Evolutionary conservation across 2,888 invertebrate genomes (phyloP).

Genomic region (Archips xylosteana): DNA sequence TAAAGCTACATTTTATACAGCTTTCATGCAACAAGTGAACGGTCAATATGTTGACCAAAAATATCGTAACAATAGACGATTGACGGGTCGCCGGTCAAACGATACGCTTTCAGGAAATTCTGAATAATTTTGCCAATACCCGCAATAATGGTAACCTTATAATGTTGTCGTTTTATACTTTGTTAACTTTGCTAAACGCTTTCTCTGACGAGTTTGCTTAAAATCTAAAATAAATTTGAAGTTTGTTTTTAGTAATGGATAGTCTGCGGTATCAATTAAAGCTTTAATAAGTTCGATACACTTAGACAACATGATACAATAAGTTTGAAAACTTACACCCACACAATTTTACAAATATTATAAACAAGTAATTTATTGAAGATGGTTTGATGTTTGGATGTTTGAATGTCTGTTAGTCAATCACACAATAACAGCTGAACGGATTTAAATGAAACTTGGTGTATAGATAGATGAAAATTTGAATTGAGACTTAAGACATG

Average conservation of each 20-base stretch:
- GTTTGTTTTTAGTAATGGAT: constrained; percentile 26
- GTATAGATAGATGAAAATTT: too few species aligned
- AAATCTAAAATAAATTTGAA: constrained; percentile 25
- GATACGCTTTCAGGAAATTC: constrained; percentile 11
- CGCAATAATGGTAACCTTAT: constrained; percentile 33
- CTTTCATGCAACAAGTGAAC: constrained; percentile 7
- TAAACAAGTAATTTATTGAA: too few species aligned
- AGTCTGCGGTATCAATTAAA: not conserved
- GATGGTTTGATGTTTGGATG: too few species aligned
- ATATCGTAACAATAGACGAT: not conserved
- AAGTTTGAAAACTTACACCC: not conserved
- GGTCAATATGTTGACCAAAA: constrained; percentile 8
- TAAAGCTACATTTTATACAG: constrained; percentile 10
- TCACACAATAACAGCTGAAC: too few species aligned
- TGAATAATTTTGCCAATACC: constrained; percentile 10
- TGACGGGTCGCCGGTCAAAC: constrained; percentile 16
- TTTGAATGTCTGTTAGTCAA: too few species aligned
- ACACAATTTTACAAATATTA: too few species aligned
- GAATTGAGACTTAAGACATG: too few species aligned
- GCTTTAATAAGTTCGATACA: not conserved
- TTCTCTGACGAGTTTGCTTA: constrained; percentile 19
- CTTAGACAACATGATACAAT: not conserved
- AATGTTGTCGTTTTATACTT: constrained; percentile 24
- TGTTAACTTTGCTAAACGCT: constrained; percentile 16
- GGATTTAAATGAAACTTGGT: too few species aligned